phyloP scores from a whole-genome alignment of 2,113 vertebrate genomes.

The Nibea coibor region DNA sequence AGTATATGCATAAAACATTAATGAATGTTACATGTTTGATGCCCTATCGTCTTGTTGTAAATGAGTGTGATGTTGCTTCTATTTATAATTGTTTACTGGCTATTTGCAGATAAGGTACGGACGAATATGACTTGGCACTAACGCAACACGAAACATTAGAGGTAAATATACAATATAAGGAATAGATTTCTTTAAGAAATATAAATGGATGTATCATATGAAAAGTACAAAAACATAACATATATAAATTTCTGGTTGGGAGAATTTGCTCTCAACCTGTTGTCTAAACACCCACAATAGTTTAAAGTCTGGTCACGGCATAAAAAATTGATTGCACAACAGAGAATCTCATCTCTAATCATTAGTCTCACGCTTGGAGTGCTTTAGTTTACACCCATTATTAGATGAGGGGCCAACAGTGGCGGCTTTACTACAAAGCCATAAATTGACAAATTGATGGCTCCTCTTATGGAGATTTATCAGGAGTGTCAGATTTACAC shows the following conservation, averaged over 20 bases:
- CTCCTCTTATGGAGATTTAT: slow-evolving; percentile 26
- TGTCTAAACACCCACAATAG: background rate
- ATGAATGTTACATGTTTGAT: background rate
- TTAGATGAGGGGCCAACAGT: background rate
- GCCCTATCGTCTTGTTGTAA: background rate
- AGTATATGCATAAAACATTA: background rate
- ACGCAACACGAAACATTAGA: background rate
- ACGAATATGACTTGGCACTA: background rate
- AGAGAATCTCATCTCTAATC: slow-evolving; percentile 11
- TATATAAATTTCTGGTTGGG: background rate
- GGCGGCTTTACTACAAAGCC: slow-evolving; percentile 19
- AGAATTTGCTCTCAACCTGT: background rate
- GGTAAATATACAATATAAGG: background rate
- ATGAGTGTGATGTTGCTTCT: background rate
- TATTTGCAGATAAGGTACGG: background rate
- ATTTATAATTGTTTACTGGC: background rate
- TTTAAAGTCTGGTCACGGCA: background rate
- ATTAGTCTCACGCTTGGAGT: background rate
- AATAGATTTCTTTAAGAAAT: background rate
- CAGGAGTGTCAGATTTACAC: slow-evolving; percentile 38
- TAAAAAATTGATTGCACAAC: background rate
- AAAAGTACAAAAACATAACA: background rate
- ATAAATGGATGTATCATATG: background rate
- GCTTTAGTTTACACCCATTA: slow-evolving; percentile 4
- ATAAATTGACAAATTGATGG: slow-evolving; percentile 42